A percentile compares a stretch with the other conserved stretches of the same genome.
phyloP scores from a whole-genome alignment of 1,140 invertebrate genomes.

The Rhopalosiphum maidis region DNA sequence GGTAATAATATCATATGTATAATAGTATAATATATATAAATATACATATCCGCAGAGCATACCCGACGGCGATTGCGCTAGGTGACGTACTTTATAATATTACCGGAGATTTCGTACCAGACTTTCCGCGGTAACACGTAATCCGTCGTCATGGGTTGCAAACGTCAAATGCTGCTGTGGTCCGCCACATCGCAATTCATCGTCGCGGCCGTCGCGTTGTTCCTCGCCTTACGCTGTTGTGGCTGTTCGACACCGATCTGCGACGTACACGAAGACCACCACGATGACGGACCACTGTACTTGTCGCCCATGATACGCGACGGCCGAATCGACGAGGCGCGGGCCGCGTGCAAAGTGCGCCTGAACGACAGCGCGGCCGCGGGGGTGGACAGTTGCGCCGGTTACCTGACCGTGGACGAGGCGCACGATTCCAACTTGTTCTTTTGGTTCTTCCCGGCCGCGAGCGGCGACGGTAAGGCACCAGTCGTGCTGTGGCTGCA shows the following conservation, averaged over 20 bases:
- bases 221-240: not conserved
- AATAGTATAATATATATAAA: too few relatives aligned
- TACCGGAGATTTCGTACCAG: not conserved
- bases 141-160: not conserved
- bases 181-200: not conserved
- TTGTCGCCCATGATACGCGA: conserved; percentile 58
- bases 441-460: conserved; percentile 80
- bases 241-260: not conserved
- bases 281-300: conserved; percentile 46
- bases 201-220: not conserved
- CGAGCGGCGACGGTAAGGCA: conserved; percentile 62
- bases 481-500: conserved; percentile 80
- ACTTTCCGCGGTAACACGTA: not conserved
- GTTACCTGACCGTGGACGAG: conserved; percentile 77
- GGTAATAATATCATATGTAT: not conserved
- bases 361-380: not conserved
- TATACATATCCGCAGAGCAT: not conserved
- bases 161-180: not conserved
- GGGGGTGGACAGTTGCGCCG: conserved; percentile 66
- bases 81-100: not conserved
- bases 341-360: conserved; percentile 54
- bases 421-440: conserved; percentile 68
- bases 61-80: not conserved
- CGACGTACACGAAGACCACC: not conserved
- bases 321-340: conserved; percentile 57